A percentile compares a stretch with the other conserved stretches of the same genome.
These are phyloP conservation scores for Gnathonemus echidnorhynchus DNA, from an alignment of 2,113 vertebrate species.

Conservation along the genomic window DNA sequence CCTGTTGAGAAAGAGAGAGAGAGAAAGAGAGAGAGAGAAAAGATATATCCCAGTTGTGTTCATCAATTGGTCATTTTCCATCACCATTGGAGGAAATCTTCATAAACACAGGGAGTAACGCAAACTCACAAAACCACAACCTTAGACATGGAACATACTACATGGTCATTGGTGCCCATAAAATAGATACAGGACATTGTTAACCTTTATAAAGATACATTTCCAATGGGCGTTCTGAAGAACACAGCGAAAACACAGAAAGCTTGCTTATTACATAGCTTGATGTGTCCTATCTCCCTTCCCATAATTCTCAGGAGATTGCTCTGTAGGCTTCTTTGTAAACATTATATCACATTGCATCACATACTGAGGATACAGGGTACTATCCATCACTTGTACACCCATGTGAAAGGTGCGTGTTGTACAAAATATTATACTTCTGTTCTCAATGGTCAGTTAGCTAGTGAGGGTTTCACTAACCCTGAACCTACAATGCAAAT, in stretches of 20 bases:
- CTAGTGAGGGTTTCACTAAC: not conserved
- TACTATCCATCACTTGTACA: not conserved
- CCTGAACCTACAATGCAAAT: not conserved
- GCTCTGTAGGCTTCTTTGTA: not conserved
- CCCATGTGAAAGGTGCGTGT: not conserved
- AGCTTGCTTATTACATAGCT: not conserved
- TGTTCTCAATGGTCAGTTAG: not conserved
- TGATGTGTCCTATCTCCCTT: not conserved
- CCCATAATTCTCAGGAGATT: not conserved
- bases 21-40: not conserved
- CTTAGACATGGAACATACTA: not conserved
- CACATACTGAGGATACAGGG: not conserved
- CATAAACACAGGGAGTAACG: not conserved
- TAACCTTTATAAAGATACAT: not conserved
- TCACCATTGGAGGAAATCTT: not conserved
- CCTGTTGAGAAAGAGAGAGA: not conserved
- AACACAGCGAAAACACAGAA: not conserved
- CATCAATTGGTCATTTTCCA: not conserved
- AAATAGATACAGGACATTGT: not conserved
- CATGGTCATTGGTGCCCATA: not conserved
- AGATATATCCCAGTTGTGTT: not conserved
- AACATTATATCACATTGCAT: not conserved
- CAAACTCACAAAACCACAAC: not conserved
- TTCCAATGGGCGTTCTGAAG: not conserved
- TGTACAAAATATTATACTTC: not conserved